These are phyloP conservation scores for Pyralis farinalis DNA, from an alignment of 2,888 invertebrate genomes.

Conservation along the genomic window DNA sequence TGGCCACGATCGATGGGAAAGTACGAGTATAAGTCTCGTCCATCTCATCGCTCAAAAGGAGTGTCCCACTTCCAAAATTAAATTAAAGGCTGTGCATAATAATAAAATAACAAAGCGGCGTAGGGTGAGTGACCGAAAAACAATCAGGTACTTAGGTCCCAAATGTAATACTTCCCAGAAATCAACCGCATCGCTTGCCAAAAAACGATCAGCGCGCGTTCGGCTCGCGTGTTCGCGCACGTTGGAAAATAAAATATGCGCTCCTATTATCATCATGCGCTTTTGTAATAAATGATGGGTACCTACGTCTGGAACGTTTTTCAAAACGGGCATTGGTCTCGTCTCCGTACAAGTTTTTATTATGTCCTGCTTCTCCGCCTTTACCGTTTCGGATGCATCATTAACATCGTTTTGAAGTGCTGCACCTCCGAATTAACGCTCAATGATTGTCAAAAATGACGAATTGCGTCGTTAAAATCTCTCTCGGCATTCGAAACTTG, in stretches of 20 bases:
- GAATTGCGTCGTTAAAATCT: conserved; percentile 39
- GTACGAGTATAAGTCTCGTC: too few relatives aligned
- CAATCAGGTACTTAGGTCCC: conserved; percentile 72
- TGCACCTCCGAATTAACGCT: conserved; percentile 43
- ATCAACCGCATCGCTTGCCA: conserved; percentile 64
- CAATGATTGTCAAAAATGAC: conserved; percentile 48
- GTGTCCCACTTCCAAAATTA: conserved; percentile 46
- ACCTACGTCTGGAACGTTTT: conserved; percentile 51
- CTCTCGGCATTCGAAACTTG: conserved; percentile 20
- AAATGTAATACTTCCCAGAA: conserved; percentile 73
- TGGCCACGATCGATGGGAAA: neutral
- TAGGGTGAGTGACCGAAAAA: conserved; percentile 69
- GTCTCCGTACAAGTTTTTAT: conserved; percentile 52
- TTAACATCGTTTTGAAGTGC: conserved; percentile 46
- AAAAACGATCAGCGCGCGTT: conserved; percentile 49
- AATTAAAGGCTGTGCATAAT: conserved; percentile 48
- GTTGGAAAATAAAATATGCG: conserved; percentile 52
- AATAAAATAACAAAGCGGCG: conserved; percentile 50
- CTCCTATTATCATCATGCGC: conserved; percentile 57
- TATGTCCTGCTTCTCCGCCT: conserved; percentile 31
- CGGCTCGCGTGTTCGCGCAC: conserved; percentile 40
- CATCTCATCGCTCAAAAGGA: conserved; percentile 19
- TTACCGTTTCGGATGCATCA: conserved; percentile 60
- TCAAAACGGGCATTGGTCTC: conserved; percentile 42
- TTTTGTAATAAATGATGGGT: conserved; percentile 63